Evolutionary conservation across 2,113 vertebrate species (phyloP).

Genomic region (Dasyprocta punctata): DNA sequence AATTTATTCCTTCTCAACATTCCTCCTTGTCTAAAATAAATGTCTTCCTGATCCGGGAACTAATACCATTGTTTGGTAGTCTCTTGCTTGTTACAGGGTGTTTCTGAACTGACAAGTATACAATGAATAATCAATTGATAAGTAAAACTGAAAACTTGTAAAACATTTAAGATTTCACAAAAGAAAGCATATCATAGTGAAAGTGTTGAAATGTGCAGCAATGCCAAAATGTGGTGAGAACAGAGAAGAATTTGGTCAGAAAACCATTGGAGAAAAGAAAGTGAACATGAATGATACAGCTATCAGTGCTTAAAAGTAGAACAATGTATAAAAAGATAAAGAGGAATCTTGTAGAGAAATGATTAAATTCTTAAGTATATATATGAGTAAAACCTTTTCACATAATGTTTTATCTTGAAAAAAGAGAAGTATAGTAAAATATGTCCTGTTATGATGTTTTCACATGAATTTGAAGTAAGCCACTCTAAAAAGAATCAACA

Average conservation of each 20-base stretch:
- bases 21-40: neutral
- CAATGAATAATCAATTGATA: neutral
- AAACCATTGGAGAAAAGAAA: neutral
- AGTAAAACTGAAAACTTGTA: neutral
- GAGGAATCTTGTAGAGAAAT: neutral
- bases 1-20: neutral
- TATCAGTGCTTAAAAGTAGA: neutral
- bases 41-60: neutral
- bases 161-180: neutral
- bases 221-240: neutral
- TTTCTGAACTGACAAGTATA: neutral
- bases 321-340: neutral
- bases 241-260: neutral
- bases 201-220: neutral
- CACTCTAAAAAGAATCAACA: neutral
- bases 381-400: neutral
- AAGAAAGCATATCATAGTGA: neutral
- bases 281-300: rapidly evolving
- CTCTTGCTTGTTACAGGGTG: neutral
- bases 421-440: neutral
- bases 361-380: neutral
- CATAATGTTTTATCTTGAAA: neutral
- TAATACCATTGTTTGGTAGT: neutral
- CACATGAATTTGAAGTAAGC: neutral
- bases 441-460: neutral